Percentiles rank a stretch among this genome's conserved stretches.
Evolutionary conservation across 2,797 vertebrate species (phyloP).

Genomic region (Cheirogaleus major): DNA sequence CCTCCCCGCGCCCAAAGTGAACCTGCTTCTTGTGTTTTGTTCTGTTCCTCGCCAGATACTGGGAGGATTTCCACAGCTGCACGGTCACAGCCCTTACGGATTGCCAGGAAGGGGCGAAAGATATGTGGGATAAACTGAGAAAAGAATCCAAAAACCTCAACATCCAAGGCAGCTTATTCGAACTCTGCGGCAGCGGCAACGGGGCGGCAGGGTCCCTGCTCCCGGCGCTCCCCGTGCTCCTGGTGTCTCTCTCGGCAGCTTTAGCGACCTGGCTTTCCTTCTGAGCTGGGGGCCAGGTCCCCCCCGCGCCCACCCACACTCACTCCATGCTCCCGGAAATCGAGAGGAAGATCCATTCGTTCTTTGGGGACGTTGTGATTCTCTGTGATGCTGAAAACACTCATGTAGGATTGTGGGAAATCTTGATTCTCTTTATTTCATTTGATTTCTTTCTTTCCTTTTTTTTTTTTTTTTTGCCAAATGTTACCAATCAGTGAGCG

Average conservation of each 20-base stretch:
- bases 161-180: slow-evolving; percentile 97
- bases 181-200: slow-evolving; percentile 94
- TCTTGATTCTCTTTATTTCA: slow-evolving; percentile 68
- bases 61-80: slow-evolving; percentile 98
- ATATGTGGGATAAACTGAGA: slow-evolving; percentile 98
- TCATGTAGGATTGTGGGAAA: slow-evolving; percentile 86
- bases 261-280: slow-evolving; percentile 94
- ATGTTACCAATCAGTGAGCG: slow-evolving; percentile 87
- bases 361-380: slow-evolving; percentile 85
- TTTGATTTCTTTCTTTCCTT: slow-evolving; percentile 51
- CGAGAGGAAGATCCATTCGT: slow-evolving; percentile 86
- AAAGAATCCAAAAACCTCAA: slow-evolving; percentile 97
- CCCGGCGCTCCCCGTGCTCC: slow-evolving; percentile 87
- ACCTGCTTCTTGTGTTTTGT: slow-evolving; percentile 62
- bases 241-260: slow-evolving; percentile 89
- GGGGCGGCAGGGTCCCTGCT: slow-evolving; percentile 85
- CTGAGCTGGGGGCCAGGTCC: slow-evolving; percentile 83
- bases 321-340: slow-evolving; percentile 89
- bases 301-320: slow-evolving; percentile 82
- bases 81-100: slow-evolving; percentile 96
- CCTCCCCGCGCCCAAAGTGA: slow-evolving; percentile 25
- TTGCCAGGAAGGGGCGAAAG: slow-evolving; percentile 97
- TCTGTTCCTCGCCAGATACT: slow-evolving; percentile 91
- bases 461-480: slow-evolving; percentile 81
- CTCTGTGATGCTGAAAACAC: slow-evolving; percentile 85